phyloP scores from a whole-genome alignment of 2,113 vertebrate genomes.

The Saguinus midas region DNA sequence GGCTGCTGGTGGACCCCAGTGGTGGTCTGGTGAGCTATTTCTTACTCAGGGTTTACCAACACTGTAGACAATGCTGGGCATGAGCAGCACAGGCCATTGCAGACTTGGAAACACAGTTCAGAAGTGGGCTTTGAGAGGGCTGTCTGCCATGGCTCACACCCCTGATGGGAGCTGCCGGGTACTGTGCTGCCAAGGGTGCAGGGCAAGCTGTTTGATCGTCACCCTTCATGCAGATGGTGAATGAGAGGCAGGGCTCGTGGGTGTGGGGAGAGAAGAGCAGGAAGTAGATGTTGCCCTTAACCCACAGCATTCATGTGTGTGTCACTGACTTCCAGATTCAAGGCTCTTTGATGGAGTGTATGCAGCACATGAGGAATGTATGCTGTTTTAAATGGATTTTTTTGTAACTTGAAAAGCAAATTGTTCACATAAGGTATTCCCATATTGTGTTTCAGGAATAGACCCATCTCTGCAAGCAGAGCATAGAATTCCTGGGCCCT shows the following conservation, averaged over 20 bases:
- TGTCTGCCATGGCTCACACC: not conserved
- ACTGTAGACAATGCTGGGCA: too few relatives aligned
- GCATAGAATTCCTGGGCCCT: slow-evolving; percentile 85
- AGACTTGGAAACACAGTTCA: not conserved
- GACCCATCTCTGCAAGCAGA: slow-evolving; percentile 93
- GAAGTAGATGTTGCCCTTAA: not conserved
- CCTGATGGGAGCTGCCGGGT: fast-evolving
- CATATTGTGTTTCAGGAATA: slow-evolving; percentile 87
- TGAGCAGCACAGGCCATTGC: not conserved
- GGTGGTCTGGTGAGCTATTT: not conserved
- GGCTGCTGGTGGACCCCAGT: fast-evolving
- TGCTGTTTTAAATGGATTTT: not conserved
- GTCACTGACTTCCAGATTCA: not conserved
- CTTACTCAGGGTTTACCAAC: not conserved
- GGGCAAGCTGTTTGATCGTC: not conserved
- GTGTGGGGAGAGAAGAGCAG: not conserved
- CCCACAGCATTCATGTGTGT: not conserved
- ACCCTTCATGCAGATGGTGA: not conserved
- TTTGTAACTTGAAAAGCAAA: not conserved
- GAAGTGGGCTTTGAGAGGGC: not conserved
- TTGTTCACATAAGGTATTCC: not conserved
- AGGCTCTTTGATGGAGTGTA: not conserved
- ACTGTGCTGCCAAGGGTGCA: not conserved
- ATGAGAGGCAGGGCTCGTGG: not conserved
- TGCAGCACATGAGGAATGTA: not conserved